Base-by-base conservation (phyloP, 2,888 invertebrate genomes). In the Periphyllus acericola region DNA sequence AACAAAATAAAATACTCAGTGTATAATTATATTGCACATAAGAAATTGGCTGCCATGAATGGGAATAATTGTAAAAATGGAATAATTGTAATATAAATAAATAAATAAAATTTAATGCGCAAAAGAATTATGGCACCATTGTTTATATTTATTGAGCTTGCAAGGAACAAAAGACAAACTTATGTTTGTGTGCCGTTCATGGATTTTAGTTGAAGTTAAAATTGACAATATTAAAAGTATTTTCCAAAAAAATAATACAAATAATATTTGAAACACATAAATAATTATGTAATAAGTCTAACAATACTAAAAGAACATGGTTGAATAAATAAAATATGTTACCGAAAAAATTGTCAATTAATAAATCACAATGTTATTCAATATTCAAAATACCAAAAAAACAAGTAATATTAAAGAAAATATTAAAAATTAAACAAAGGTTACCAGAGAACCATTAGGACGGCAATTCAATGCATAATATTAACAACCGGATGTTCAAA, bases 1-100 rank as follows among this genome's bases (percentile, higher is more conserved):
- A 87, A 87, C 81, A 81, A 87, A 87, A 87, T 87, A 87, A 74
- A 80, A 87, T 74, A 81, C 80, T 81, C 36, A 80, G 46, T 66
- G 75, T 87, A 74, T 87, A 87, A 87, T 80, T 87, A 81, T 86
- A 87, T 87, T 87, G 87, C 87, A 87, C 87, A 81, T 81, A 74
- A 46, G 74, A 87, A 74, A 81, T 81, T 87, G 72, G 79, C 80
- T 87, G 80, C 74, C 74, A 81, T 46, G 32, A 81, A 81, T 81
- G 71, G 25, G 32, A 66, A 87, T 52, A 85, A 66, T 74, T 32
- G 74, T 81, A 72, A 79, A 68, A 86, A 52, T 81, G 74, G 74
- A 81, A 87, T 81, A 81, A 68, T 75, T 75, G 83, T 66, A 29
- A 84, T 68, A 60, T 21, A 21, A 46, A 86, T 85, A 85, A 71